phyloP scores from a whole-genome alignment of 2,888 invertebrate genomes.

The Drosophila demipolita region DNA sequence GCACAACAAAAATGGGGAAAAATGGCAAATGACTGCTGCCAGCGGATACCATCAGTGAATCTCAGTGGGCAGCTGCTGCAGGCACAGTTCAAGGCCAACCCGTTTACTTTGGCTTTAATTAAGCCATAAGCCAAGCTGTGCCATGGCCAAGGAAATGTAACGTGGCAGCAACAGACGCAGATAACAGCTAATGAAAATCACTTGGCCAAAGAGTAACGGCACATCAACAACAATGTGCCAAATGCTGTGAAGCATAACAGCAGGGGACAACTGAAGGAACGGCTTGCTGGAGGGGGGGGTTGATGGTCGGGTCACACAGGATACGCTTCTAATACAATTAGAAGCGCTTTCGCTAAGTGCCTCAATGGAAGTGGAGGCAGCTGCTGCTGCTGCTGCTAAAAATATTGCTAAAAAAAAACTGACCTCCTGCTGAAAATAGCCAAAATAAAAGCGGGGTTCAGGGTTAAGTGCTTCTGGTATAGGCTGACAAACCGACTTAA shows the following conservation, averaged over 20 bases:
- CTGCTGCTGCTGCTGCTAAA: slow-evolving; percentile 17
- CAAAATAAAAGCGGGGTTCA: not conserved
- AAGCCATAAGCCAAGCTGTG: slow-evolving; percentile 68
- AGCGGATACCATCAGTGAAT: not conserved
- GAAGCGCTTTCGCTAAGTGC: slow-evolving; percentile 73
- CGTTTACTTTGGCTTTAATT: slow-evolving; percentile 61
- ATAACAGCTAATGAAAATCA: slow-evolving; percentile 75
- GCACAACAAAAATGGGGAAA: slow-evolving; percentile 1
- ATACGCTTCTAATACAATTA: slow-evolving; percentile 78
- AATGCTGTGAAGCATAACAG: slow-evolving; percentile 10
- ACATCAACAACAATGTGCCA: slow-evolving; percentile 66
- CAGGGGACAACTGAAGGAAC: not conserved
- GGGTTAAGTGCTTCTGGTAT: not conserved
- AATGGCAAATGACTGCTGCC: not conserved
- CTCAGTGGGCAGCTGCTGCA: slow-evolving; percentile 17
- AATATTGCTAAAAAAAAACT: slow-evolving; percentile 1
- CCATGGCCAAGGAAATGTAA: slow-evolving; percentile 23
- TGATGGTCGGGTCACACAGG: slow-evolving; percentile 33
- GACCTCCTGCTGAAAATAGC: slow-evolving; percentile 30
- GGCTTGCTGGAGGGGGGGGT: not conserved
- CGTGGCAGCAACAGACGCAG: slow-evolving; percentile 45
- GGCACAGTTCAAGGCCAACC: slow-evolving; percentile 29
- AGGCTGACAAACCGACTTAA: slow-evolving; percentile 8
- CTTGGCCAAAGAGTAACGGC: slow-evolving; percentile 53
- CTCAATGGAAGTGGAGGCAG: slow-evolving; percentile 13